Base-by-base conservation (phyloP, 2,888 invertebrate genomes). In the Eretmocerus hayati region DNA sequence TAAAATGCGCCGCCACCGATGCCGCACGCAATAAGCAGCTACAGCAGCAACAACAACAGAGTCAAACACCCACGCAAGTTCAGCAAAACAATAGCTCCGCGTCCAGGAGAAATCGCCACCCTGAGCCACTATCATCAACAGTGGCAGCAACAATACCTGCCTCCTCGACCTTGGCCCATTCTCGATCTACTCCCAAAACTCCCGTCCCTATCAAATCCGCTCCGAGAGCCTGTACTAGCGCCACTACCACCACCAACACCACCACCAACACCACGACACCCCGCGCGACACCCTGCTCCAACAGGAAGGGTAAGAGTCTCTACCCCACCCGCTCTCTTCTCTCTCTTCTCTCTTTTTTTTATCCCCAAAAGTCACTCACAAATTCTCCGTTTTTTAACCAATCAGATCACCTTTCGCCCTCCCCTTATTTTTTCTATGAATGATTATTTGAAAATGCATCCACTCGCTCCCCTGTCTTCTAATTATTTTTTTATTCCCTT, bases 181-280 rank as follows among this genome's bases (percentile, higher is more conserved):
- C 42, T 16, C 43, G 36, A 36, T 8, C 44, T 37, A 33, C 36
- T 41, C 50, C 45, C 15, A 50, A 54, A 31, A 40, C 47, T 48
- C 43, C 26, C 41, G 58, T 58, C 50, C 59, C 61, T 57, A 63
- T 60, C 54, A 69, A 69, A 53, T 66, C 69, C 67, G 63, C 62
- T 69, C 69, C 69, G 63, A 62, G 68, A 65, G 65, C 70, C 69
- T 69, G 67, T 70, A 69, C 67, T 69, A 70, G 68, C 62, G 64
- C 64, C 64, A 62, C 59, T 62, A 59, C 58, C 56, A 58, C 55
- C 59, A 60, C 62, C 63, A 62, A 59, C 60, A 67, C 67, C 65
- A 71, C 70, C 71, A 70, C 69, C 71, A 71, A 69, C 71, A 70
- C 71, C 71, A 71, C 70, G 71, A 70, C 69, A 71, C 70, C 69